These are phyloP conservation scores for Corella eumyota DNA, from an alignment of 23 tunicate species.

Conservation along the genomic window DNA sequence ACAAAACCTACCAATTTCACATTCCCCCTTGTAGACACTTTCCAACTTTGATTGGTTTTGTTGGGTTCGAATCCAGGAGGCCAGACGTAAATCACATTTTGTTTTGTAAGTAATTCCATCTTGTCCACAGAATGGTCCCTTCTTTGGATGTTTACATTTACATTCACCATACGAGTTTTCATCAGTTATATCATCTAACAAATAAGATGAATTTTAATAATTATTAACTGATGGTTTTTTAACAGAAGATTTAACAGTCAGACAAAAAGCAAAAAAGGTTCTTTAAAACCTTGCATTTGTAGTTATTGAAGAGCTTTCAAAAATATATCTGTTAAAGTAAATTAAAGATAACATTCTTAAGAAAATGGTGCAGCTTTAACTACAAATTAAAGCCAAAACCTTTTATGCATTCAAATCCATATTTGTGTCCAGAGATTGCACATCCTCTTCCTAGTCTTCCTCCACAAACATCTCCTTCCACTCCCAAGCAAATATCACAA, in stretches of 20 bases:
- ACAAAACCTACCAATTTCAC: constrained; percentile 32
- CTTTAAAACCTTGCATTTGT: too few species aligned
- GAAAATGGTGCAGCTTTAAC: not conserved
- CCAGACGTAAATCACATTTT: constrained; percentile 33
- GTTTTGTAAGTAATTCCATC: constrained; percentile 37
- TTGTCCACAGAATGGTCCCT: constrained; percentile 46
- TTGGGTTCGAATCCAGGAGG: constrained; percentile 33
- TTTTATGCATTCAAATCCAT: constrained; percentile 27
- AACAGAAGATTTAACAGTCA: too few species aligned
- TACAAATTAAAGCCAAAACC: not conserved
- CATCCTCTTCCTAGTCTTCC: constrained; percentile 5
- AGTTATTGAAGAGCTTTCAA: too few species aligned
- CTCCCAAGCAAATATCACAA: constrained; percentile 40
- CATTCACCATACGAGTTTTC: constrained; percentile 7
- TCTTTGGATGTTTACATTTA: constrained; percentile 28
- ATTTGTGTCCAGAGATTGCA: constrained; percentile 32
- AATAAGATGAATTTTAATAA: too few species aligned
- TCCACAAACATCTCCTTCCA: constrained; percentile 33
- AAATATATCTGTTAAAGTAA: too few species aligned
- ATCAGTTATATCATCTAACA: too few species aligned
- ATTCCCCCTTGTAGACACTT: constrained; percentile 34
- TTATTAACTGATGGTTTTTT: too few species aligned
- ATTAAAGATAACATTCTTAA: too few species aligned
- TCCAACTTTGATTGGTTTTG: constrained; percentile 8
- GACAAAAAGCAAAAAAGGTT: too few species aligned